Evolutionary conservation across 2,888 invertebrate genomes (phyloP).

Genomic region (Dusona sp.): DNA sequence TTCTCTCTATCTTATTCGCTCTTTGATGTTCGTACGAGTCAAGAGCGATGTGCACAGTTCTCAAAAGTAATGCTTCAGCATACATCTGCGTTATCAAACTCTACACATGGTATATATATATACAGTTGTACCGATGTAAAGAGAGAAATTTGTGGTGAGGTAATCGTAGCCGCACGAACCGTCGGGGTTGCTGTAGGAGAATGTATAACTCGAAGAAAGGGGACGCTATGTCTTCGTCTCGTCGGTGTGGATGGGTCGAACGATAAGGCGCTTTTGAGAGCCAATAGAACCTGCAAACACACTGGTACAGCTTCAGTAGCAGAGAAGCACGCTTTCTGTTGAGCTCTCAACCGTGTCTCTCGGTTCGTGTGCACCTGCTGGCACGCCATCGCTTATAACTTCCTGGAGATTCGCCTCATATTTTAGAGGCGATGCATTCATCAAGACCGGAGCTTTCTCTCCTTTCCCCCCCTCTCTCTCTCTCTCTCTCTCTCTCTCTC

Average conservation of each 20-base stretch:
- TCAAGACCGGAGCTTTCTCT: constrained; percentile 44
- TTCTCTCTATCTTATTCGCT: constrained; percentile 13
- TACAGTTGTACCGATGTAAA: neutral
- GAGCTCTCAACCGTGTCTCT: constrained; percentile 53
- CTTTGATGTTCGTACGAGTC: constrained; percentile 24
- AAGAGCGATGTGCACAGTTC: constrained; percentile 21
- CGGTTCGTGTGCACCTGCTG: constrained; percentile 69
- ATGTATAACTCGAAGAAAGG: constrained; percentile 50
- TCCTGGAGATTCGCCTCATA: constrained; percentile 73
- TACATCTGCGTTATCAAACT: constrained; percentile 7
- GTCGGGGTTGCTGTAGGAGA: constrained; percentile 23
- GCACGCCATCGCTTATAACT: constrained; percentile 72
- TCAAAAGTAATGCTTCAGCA: constrained; percentile 30
- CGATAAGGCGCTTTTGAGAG: constrained; percentile 61
- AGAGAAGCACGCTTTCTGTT: neutral
- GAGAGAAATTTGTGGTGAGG: constrained; percentile 34
- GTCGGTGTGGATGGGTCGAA: constrained; percentile 49
- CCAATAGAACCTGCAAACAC: constrained; percentile 17
- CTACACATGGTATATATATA: neutral
- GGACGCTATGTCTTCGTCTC: constrained; percentile 49
- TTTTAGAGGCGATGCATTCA: constrained; percentile 70
- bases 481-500: constrained; percentile 9
- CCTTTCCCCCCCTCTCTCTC: too few relatives aligned
- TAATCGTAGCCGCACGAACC: constrained; percentile 29
- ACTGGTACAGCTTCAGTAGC: neutral